Base-by-base conservation (phyloP, 1,140 invertebrate species). In the Magallana ariakensis region DNA sequence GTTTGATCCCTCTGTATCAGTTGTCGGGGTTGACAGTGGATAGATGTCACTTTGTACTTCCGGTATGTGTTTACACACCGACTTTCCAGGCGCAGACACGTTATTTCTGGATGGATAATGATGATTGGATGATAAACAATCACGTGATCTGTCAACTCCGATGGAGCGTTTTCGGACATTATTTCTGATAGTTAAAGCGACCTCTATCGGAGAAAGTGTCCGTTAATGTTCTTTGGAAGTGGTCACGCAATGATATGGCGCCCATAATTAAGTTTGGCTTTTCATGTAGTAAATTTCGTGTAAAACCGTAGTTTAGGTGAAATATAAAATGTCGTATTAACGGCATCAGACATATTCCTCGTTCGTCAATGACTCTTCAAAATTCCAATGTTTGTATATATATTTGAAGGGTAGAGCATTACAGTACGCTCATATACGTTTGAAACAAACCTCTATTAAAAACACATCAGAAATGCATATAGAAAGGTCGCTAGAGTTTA, bases 191-290 rank as follows among this genome's bases (percentile, higher is more conserved):
- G 80, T 22, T 54, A 75, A 22, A 82, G 46, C 16, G 46, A 55
- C 54, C 46, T 82, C 80, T 82, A 82, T 82, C 80, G 80, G 80
- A 82, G 80, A 82, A 82, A 82, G 80, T 82, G 80, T 82, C 80
- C 80, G 80, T 82, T 56, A 82, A 82, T 82, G 80, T 82, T 82
- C 80, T 82, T 82, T 82, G 80, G 80, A 56, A 26, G 54, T 82
- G 46, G 46, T 82, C 80, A 55, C 33, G 15, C 80, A 82, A 82
- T 82, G 80, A 55, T 82, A 55, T 11, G 80, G n/a, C 46, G 80
- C 54, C 80, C 16, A 16, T 2, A 4, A 46, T 46, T 46, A 46
- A 46, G 2, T 46, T 46, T 46, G 33, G 33, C 33, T 46, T 46
- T 46, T 46, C 5, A 46, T 46, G 33, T 46, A 46, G 33, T 46